Evolutionary conservation across 37 sponge, comb jelly and placozoan genomes (phyloP).

Genomic region (Hormiphora californensis): DNA sequence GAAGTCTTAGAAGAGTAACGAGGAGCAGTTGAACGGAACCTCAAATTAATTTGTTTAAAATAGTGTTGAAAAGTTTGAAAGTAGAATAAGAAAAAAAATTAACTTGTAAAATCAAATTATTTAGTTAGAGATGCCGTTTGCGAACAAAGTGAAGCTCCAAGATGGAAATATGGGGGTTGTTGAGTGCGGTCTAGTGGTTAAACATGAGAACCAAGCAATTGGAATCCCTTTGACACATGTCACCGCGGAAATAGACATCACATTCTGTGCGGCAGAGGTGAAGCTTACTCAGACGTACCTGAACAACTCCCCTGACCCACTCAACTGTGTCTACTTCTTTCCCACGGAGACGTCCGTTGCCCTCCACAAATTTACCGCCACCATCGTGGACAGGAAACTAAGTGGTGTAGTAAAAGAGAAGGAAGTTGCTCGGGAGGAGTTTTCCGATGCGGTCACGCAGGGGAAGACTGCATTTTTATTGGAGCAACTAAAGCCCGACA

Average conservation of each 20-base stretch:
- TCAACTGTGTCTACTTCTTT: conserved; percentile 69
- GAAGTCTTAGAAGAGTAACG: no score
- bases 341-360: conserved; percentile 70
- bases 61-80: no score
- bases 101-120: no score
- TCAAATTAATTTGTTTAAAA: no score
- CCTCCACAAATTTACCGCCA: conserved; percentile 64
- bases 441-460: conserved; percentile 69
- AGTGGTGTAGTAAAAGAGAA: conserved; percentile 65
- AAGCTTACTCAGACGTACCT: conserved; percentile 62
- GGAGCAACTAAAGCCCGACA: conserved; percentile 70
- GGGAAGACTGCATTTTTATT: conserved; percentile 67
- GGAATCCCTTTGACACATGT: conserved; percentile 60
- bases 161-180: neutral
- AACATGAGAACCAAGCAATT: neutral
- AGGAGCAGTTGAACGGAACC: no score
- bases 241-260: conserved; percentile 53
- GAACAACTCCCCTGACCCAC: conserved; percentile 58
- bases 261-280: conserved; percentile 60
- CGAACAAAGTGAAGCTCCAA: neutral
- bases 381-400: conserved; percentile 62
- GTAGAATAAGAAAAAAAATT: no score
- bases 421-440: conserved; percentile 65
- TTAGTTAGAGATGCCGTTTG: neutral
- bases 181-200: conserved; percentile 39